Evolutionary conservation across 2,797 vertebrate species (phyloP).

Genomic region (Notamacropus eugenii): DNA sequence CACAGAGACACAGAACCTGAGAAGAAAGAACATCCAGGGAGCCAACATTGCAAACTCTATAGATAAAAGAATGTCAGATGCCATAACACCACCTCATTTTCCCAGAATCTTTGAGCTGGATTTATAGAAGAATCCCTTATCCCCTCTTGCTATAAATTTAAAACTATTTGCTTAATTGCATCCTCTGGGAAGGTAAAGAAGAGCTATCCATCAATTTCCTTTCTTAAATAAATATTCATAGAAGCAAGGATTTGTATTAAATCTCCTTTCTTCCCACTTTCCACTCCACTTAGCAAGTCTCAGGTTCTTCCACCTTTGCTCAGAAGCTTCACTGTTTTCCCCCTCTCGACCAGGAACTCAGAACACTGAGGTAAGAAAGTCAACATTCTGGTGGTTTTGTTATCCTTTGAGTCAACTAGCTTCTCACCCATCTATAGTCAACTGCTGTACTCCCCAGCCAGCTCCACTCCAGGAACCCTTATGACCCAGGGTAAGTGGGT

Average conservation of each 20-base stretch:
- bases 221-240: not conserved
- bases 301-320: not conserved
- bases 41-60: not conserved
- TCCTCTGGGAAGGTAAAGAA: not conserved
- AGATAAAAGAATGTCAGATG: not conserved
- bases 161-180: not conserved
- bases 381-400: not conserved
- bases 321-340: not conserved
- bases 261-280: not conserved
- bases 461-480: not conserved
- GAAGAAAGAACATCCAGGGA: not conserved
- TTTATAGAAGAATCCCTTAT: not conserved
- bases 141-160: not conserved
- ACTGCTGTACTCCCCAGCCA: not conserved
- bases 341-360: not conserved
- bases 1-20: not conserved
- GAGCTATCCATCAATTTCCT: not conserved
- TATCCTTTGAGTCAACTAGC: not conserved
- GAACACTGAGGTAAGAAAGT: not conserved
- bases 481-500: not conserved
- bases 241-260: not conserved
- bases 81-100: not conserved
- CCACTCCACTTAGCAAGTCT: not conserved
- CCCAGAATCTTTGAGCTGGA: not conserved
- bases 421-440: not conserved